Evolutionary conservation across 1,140 invertebrate species (phyloP).

Genomic region (Eumaeus atala): DNA sequence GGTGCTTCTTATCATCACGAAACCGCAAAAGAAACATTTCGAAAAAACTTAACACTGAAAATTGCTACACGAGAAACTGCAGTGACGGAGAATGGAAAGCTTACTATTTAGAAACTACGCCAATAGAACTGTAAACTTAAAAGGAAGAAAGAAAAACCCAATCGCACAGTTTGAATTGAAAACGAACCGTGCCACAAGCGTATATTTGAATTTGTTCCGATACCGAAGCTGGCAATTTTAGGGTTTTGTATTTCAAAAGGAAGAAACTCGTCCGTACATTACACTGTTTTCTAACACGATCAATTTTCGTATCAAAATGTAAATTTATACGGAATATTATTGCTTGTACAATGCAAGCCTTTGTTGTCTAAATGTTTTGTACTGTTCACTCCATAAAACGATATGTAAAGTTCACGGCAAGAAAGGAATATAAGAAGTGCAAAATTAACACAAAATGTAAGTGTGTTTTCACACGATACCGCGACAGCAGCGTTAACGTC

Average conservation of each 20-base stretch:
- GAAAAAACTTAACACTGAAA: background rate
- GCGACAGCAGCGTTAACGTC: no score
- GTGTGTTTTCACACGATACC: no score
- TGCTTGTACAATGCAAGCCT: no score
- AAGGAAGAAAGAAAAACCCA: slow-evolving; percentile 16
- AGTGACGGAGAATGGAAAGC: slow-evolving; percentile 12
- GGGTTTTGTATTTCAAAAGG: slow-evolving; percentile 1
- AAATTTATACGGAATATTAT: no score
- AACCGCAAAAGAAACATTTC: background rate
- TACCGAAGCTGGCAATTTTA: slow-evolving; percentile 10
- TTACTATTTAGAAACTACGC: slow-evolving; percentile 16
- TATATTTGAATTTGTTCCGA: slow-evolving; percentile 16
- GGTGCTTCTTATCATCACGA: background rate
- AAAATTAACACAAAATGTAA: no score
- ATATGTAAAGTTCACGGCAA: no score
- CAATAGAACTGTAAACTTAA: slow-evolving; percentile 15
- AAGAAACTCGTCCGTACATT: background rate
- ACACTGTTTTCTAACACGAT: no score
- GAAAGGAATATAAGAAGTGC: no score
- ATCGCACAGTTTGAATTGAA: slow-evolving; percentile 18
- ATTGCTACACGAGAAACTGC: slow-evolving; percentile 10
- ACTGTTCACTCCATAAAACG: no score
- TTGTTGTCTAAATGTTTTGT: no score
- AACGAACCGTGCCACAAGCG: slow-evolving; percentile 15
- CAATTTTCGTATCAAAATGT: no score